phyloP scores from a whole-genome alignment of 2,888 invertebrate genomes.

The Hemistola chrysoprasaria region DNA sequence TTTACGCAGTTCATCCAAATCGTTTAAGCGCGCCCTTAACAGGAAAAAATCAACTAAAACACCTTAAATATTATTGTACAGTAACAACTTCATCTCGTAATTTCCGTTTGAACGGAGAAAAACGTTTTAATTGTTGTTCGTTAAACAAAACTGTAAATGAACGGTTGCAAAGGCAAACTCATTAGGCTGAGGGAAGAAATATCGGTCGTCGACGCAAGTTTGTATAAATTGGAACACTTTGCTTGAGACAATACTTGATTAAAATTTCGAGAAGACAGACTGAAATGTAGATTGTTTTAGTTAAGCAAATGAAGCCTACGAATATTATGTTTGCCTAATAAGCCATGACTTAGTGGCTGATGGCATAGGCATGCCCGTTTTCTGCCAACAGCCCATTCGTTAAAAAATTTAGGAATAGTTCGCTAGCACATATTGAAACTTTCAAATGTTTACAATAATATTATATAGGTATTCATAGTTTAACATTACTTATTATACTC shows the following conservation, averaged over 20 bases:
- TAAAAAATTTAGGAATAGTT: too few relatives aligned
- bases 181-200: constrained; percentile 14
- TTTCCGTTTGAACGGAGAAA: constrained; percentile 2
- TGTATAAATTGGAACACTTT: constrained; percentile 13
- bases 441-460: too few relatives aligned
- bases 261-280: constrained; percentile 8
- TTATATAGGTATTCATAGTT: too few relatives aligned
- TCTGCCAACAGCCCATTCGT: too few relatives aligned
- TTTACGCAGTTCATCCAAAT: too few relatives aligned
- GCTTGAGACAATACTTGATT: constrained; percentile 7
- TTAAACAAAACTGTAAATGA: constrained; percentile 14
- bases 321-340: background rate
- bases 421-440: too few relatives aligned
- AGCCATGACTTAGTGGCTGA: too few relatives aligned
- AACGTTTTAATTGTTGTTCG: constrained; percentile 12
- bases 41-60: too few relatives aligned
- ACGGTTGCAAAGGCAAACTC: constrained; percentile 10
- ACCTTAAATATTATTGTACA: too few relatives aligned
- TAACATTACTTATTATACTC: too few relatives aligned
- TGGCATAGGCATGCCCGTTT: too few relatives aligned
- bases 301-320: constrained; percentile 1
- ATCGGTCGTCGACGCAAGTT: constrained; percentile 9
- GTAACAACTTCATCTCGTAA: background rate
- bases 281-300: constrained; percentile 1
- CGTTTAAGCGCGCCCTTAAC: too few relatives aligned